phyloP scores from a whole-genome alignment of 30 jellyfish, hydroid and myxozoan genomes.

The Turritopsis rubra region DNA sequence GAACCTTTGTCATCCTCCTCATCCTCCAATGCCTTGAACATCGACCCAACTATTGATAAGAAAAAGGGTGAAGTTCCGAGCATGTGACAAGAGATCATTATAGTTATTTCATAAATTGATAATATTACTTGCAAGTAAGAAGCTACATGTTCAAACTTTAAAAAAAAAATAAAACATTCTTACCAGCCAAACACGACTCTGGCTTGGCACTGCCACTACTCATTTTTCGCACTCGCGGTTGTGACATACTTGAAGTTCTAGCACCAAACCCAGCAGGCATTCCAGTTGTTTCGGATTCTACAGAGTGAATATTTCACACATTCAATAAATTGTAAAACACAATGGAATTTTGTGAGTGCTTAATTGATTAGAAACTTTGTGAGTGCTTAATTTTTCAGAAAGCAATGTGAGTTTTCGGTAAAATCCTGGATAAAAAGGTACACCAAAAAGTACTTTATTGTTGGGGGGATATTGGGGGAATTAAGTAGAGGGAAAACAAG shows the following conservation, averaged over 20 bases:
- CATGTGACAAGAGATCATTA: background rate
- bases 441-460: too few relatives aligned
- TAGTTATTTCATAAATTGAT: background rate
- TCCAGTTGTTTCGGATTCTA: constrained; percentile 92
- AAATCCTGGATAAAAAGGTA: too few relatives aligned
- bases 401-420: too few relatives aligned
- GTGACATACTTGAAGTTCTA: constrained; percentile 29
- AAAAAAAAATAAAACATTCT: too few relatives aligned
- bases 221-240: constrained; percentile 33
- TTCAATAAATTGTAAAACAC: too few relatives aligned
- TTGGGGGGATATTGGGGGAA: too few relatives aligned
- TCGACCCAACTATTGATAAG: constrained; percentile 27
- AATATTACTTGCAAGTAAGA: too few relatives aligned
- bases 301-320: background rate
- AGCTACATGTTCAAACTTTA: too few relatives aligned
- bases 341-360: too few relatives aligned
- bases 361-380: too few relatives aligned
- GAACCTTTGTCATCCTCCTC: background rate
- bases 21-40: constrained; percentile 24
- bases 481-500: too few relatives aligned
- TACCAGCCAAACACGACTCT: constrained; percentile 27
- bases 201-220: constrained; percentile 14
- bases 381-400: too few relatives aligned
- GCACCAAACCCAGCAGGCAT: constrained; percentile 55
- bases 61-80: background rate